These are phyloP conservation scores for Mobula hypostoma DNA, from an alignment of 2,113 vertebrate species.

Conservation along the genomic window DNA sequence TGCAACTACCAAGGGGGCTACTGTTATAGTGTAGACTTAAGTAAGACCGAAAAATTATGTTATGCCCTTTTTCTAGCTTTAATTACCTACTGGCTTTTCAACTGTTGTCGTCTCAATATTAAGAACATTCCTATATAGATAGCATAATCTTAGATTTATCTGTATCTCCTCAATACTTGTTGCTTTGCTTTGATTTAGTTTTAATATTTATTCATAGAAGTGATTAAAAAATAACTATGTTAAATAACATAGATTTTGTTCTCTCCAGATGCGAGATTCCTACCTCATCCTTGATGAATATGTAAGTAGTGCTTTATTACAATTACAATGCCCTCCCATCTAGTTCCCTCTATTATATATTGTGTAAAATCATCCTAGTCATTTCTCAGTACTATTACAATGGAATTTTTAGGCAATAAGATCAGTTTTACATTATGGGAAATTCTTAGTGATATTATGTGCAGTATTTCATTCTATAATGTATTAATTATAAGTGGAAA, in stretches of 20 bases:
- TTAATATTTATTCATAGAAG: neutral
- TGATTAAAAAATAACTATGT: neutral
- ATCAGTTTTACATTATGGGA: neutral
- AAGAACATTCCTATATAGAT: neutral
- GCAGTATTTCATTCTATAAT: no score
- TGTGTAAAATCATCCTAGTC: neutral
- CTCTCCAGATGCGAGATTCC: constrained; percentile 85
- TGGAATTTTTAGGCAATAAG: neutral
- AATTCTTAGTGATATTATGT: neutral
- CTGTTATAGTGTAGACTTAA: no score
- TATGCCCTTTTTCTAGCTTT: neutral
- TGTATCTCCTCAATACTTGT: neutral
- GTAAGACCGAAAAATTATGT: neutral
- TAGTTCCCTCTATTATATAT: neutral
- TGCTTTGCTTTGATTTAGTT: neutral
- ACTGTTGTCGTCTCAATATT: neutral
- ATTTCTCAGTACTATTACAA: neutral
- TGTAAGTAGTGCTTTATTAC: constrained; percentile 62
- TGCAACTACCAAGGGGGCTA: neutral
- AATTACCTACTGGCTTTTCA: neutral
- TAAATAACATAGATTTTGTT: constrained; percentile 21
- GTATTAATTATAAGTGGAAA: neutral
- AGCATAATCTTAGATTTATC: neutral
- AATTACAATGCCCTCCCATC: neutral
- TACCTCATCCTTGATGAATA: constrained; percentile 97